phyloP scores from a whole-genome alignment of 2,113 vertebrate genomes.

The Gallinago media region DNA sequence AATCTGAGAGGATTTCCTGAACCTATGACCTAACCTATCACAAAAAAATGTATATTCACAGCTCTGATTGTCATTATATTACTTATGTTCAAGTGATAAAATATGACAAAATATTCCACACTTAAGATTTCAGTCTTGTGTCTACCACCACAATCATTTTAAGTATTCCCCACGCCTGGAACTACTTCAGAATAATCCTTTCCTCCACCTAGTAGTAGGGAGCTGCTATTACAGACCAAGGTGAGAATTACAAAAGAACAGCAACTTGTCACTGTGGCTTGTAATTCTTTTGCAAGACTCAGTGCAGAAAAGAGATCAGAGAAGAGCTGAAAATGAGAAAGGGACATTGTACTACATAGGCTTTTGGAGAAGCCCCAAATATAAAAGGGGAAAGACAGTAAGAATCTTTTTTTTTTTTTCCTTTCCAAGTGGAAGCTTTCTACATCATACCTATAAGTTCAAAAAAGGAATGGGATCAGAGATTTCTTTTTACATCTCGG shows the following conservation, averaged over 20 bases:
- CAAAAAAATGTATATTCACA: neutral
- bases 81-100: neutral
- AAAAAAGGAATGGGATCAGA: neutral
- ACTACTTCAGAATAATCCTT: neutral
- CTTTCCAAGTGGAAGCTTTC: neutral
- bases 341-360: neutral
- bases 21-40: neutral
- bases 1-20: neutral
- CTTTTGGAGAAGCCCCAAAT: neutral
- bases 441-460: neutral
- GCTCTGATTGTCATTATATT: neutral
- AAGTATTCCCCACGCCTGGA: neutral
- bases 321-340: constrained; percentile 7
- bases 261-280: neutral
- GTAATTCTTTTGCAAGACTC: neutral
- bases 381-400: neutral
- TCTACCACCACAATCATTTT: neutral
- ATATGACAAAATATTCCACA: neutral
- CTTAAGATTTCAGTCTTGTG: neutral
- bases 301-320: neutral
- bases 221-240: neutral
- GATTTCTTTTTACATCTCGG: neutral
- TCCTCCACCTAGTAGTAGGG: neutral
- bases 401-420: neutral
- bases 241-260: neutral